Evolutionary conservation across 2,888 invertebrate species (phyloP).

Genomic region (Sarcophaga subvicina): DNA sequence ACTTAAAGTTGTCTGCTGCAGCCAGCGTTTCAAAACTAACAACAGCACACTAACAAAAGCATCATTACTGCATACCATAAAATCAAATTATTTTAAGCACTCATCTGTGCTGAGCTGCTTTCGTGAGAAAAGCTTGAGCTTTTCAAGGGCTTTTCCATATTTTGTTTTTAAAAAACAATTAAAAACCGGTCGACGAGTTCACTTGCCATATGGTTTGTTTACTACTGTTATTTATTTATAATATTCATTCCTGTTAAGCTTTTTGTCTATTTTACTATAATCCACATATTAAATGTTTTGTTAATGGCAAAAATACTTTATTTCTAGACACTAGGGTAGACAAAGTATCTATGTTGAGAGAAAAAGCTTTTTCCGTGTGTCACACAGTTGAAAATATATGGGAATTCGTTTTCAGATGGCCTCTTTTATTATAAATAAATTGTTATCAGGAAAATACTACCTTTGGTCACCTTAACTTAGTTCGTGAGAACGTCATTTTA

Average conservation of each 20-base stretch:
- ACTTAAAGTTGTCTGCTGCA: slow-evolving; percentile 1
- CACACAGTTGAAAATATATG: not conserved
- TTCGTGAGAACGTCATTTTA: too few relatives aligned
- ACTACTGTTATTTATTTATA: not conserved
- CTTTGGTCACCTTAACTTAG: too few relatives aligned
- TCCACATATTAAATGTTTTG: not conserved
- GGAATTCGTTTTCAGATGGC: not conserved
- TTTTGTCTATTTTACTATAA: not conserved
- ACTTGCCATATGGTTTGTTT: not conserved
- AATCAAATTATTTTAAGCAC: slow-evolving; percentile 50
- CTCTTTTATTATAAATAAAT: not conserved
- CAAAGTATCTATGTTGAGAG: not conserved
- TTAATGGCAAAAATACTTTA: not conserved
- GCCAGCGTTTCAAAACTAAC: slow-evolving; percentile 39
- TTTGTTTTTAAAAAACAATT: not conserved
- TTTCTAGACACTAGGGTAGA: not conserved
- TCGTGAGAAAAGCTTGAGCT: slow-evolving; percentile 58
- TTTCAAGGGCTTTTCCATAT: slow-evolving; percentile 46
- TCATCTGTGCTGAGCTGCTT: slow-evolving; percentile 18
- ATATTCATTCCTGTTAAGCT: not conserved
- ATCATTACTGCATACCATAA: not conserved
- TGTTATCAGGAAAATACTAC: too few relatives aligned
- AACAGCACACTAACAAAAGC: slow-evolving; percentile 38
- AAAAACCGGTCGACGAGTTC: not conserved
- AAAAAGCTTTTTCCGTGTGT: not conserved